A percentile compares a stretch with the other conserved stretches of the same genome.
Evolutionary conservation across 2,888 invertebrate genomes (phyloP).

Genomic region (Portevinia maculata): DNA sequence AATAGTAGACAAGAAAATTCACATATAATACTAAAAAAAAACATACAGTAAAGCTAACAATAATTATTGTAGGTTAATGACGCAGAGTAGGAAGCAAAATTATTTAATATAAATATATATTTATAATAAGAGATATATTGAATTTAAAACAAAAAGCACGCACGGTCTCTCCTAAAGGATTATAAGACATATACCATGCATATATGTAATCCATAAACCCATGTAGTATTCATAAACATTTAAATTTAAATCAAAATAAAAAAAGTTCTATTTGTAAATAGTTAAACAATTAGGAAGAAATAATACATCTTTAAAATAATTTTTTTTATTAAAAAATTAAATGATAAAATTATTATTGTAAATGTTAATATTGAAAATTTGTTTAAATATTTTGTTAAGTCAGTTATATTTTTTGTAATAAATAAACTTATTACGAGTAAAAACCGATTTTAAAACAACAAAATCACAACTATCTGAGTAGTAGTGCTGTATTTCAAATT

Average conservation of each 20-base stretch:
- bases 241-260: slow-evolving; percentile 49
- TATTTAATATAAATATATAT: slow-evolving; percentile 72
- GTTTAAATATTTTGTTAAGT: slow-evolving; percentile 74
- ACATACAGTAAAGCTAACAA: slow-evolving; percentile 71
- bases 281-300: slow-evolving; percentile 75
- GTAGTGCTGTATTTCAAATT: slow-evolving; percentile 70
- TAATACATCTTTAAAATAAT: slow-evolving; percentile 67
- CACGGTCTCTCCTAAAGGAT: slow-evolving; percentile 75
- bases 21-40: slow-evolving; percentile 54
- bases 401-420: slow-evolving; percentile 75
- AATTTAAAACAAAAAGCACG: slow-evolving; percentile 69
- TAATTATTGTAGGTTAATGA: slow-evolving; percentile 69
- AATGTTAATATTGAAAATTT: slow-evolving; percentile 65
- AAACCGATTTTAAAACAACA: slow-evolving; percentile 79
- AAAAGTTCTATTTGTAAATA: slow-evolving; percentile 75
- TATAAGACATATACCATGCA: slow-evolving; percentile 70
- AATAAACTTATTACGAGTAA: slow-evolving; percentile 73
- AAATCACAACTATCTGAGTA: slow-evolving; percentile 76
- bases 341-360: slow-evolving; percentile 60
- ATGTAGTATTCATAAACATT: slow-evolving; percentile 58
- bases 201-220: slow-evolving; percentile 73
- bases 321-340: slow-evolving; percentile 39
- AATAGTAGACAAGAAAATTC: slow-evolving; percentile 65
- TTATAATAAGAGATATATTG: slow-evolving; percentile 64
- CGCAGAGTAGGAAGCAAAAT: slow-evolving; percentile 60